Conservation (phyloP, 2,888 invertebrate species). For the Therioaphis trifolii region DNA sequence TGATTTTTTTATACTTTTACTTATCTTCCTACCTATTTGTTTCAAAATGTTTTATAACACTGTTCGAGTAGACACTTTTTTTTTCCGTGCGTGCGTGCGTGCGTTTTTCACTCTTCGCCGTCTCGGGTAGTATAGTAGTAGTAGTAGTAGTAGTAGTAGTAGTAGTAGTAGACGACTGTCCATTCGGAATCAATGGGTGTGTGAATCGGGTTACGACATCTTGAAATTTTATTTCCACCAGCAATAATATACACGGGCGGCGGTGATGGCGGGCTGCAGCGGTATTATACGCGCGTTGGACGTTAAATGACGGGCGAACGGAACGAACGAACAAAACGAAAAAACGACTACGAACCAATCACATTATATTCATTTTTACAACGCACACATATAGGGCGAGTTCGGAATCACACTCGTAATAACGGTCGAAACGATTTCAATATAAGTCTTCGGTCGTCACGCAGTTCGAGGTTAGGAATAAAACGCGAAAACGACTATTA, state of each 20-base stretch:
- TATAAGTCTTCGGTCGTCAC: background rate
- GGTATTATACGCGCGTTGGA: conserved; percentile 3
- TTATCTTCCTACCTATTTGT: conserved; percentile 24
- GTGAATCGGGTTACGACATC: conserved; percentile 35
- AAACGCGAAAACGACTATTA: no score
- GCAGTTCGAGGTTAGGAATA: no score
- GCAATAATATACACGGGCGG: no score
- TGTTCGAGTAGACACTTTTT: conserved; percentile 41
- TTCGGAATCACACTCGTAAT: no score
- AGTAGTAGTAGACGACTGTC: background rate
- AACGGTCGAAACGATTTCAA: background rate
- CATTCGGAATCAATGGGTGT: conserved; percentile 44
- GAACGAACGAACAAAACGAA: no score
- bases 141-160: no score
- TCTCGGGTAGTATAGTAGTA: background rate
- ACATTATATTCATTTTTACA: background rate
- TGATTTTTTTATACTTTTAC: conserved; percentile 46
- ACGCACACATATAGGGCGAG: background rate
- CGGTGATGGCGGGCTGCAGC: no score
- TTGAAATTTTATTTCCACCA: background rate
- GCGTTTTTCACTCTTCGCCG: conserved; percentile 23
- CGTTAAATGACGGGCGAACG: conserved; percentile 27
- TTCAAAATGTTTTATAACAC: conserved; percentile 51
- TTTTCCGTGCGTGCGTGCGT: no score
- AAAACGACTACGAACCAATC: background rate